A percentile compares a stretch with the other conserved stretches of the same genome.
Evolutionary conservation across 2,888 invertebrate genomes (phyloP).

Genomic region (Galerucella pusilla): DNA sequence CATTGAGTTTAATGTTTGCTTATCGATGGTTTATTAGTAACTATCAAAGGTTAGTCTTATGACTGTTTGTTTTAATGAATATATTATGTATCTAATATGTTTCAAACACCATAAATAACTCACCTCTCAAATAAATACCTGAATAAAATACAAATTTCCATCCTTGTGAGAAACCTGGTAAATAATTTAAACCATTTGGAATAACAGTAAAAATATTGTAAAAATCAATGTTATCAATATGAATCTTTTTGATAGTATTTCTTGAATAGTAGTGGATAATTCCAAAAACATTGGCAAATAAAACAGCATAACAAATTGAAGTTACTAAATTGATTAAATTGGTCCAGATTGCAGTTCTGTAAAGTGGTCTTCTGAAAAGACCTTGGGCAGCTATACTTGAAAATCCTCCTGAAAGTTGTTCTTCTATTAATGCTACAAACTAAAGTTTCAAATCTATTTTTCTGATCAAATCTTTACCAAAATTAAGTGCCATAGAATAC

Average conservation of each 20-base stretch:
- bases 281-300: slow-evolving; percentile 36
- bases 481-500: slow-evolving; percentile 36
- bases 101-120: not conserved
- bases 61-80: too few relatives aligned
- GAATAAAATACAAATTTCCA: slow-evolving; percentile 41
- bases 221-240: slow-evolving; percentile 19
- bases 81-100: too few relatives aligned
- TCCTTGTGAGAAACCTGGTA: slow-evolving; percentile 28
- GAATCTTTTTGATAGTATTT: slow-evolving; percentile 10
- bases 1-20: too few relatives aligned
- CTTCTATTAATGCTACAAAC: not conserved
- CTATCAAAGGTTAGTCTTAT: too few relatives aligned
- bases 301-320: slow-evolving; percentile 21
- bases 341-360: slow-evolving; percentile 29
- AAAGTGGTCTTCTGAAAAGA: slow-evolving; percentile 35
- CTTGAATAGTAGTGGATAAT: slow-evolving; percentile 25
- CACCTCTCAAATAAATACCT: slow-evolving; percentile 35
- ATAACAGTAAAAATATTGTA: slow-evolving; percentile 34
- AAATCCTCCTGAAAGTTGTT: slow-evolving; percentile 34
- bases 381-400: slow-evolving; percentile 37
- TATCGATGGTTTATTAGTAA: too few relatives aligned
- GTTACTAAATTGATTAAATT: slow-evolving; percentile 33
- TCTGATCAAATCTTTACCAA: slow-evolving; percentile 31
- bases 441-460: not conserved
- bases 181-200: slow-evolving; percentile 33